A percentile compares a stretch with the other conserved stretches of the same genome.
Evolutionary conservation across 2,888 invertebrate species (phyloP).

Genomic region (Scelioninae gen. 1): DNA sequence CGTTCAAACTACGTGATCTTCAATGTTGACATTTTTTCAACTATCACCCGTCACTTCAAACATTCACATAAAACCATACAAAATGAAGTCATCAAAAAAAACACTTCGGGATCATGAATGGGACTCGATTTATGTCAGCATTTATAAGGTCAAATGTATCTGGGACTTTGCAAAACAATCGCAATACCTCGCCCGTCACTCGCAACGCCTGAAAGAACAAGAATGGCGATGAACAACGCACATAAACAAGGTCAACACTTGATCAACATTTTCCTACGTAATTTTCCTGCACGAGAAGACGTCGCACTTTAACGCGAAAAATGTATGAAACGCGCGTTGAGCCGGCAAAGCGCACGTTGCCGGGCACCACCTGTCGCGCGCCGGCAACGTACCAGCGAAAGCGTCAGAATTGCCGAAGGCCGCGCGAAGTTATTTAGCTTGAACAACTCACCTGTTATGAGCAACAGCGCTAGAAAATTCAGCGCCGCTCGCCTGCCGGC

Average conservation of each 20-base stretch:
- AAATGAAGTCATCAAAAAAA: background rate
- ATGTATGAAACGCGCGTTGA: conserved; percentile 9
- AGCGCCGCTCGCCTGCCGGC: conserved; percentile 74
- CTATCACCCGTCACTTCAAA: background rate
- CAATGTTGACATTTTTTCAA: background rate
- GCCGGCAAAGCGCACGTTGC: conserved; percentile 51
- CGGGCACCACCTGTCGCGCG: conserved; percentile 67
- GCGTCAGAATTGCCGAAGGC: conserved; percentile 50
- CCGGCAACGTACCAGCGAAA: conserved; percentile 48
- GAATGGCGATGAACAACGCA: no score
- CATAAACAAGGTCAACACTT: no score
- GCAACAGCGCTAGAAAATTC: conserved; percentile 75
- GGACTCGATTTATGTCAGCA: no score
- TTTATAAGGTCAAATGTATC: no score
- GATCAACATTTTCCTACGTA: background rate
- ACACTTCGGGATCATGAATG: background rate
- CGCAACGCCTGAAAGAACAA: no score
- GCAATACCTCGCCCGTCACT: no score
- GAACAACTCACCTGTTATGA: conserved; percentile 78
- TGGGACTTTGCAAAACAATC: no score
- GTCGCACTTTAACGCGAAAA: conserved; percentile 41
- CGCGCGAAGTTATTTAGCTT: conserved; percentile 53
- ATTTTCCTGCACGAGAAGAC: background rate
- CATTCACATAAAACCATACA: background rate
- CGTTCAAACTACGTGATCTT: background rate